Evolutionary conservation across 2,888 invertebrate species (phyloP).

Genomic region (Neuroscelio doddi): DNA sequence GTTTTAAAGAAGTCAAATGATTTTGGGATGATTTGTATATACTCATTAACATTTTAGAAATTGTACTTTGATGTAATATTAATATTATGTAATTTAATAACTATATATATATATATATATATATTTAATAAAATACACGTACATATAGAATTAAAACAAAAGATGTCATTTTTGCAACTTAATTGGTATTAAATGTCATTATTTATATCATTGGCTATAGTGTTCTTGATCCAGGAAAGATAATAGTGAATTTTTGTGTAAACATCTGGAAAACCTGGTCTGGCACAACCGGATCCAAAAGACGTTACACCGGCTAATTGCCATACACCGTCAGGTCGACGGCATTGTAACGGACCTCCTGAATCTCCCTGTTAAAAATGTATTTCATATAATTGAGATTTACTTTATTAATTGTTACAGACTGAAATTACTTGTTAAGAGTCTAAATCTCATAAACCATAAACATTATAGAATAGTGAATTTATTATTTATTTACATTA

Average conservation of each 20-base stretch:
- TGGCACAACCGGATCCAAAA: constrained; percentile 93
- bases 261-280: constrained; percentile 90
- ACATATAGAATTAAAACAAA: constrained; percentile 12
- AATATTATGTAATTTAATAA: neutral
- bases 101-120: no score
- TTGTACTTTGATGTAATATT: no score
- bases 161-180: constrained; percentile 2
- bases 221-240: constrained; percentile 83
- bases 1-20: no score
- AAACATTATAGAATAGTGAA: no score
- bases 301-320: constrained; percentile 91
- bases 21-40: no score
- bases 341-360: constrained; percentile 91
- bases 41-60: no score
- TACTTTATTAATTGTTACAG: no score
- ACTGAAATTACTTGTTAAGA: no score
- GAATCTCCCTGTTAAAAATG: constrained; percentile 86
- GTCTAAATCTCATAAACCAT: no score
- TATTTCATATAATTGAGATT: no score
- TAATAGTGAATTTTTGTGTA: constrained; percentile 90
- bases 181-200: constrained; percentile 19
- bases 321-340: constrained; percentile 86
- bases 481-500: no score
- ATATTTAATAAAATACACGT: constrained; percentile 65
- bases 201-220: constrained; percentile 55